Evolutionary conservation across 2,113 vertebrate genomes (phyloP), one percentile per base, ranked within the genome.

Genomic region (Dromaius novaehollandiae): DNA sequence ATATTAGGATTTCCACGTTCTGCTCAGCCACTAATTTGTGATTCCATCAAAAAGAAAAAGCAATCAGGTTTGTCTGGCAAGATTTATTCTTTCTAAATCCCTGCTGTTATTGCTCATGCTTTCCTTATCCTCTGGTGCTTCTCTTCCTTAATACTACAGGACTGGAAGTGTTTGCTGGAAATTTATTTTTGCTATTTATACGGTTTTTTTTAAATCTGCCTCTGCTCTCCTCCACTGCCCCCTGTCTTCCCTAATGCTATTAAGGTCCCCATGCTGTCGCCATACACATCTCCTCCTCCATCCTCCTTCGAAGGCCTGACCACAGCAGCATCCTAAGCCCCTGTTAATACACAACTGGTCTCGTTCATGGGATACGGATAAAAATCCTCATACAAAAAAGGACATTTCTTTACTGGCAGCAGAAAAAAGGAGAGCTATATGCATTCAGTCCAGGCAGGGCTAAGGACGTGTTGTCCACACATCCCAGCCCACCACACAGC

Each of bases 21-120:
- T 84, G 92, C 90, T 96, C 94, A 97, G 96, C 80, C 92, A 90
- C 96, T 96, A 96, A 97, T 97, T 97, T 79, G 84, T 4, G 79
- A 96, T 97, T 97, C 95, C 93, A 95, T 97, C 96, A 96, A 95
- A 95, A 96, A 95, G 90, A 95, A 97, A 97, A 97, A 96, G 96
- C 93, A 97, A 97, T 97, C 94, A 96, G 93, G 87, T 97, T 96
- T 97, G 89, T 96, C 95, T 95, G 95, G 96, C 83, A 91, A 97
- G 97, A 97, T 95, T 96, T 96, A 97, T 95, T 95, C 93, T 88
- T 91, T 46, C 95, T 97, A 97, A 97, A 92, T 95, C 96, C 96
- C 93, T 88, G 91, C 96, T 97, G 92, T 95, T 97, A 97, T 96
- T 95, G 83, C 95, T 97, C 90, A 94, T 93, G 96, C 94, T 95